Evolutionary conservation across 1,140 invertebrate species (phyloP), one percentile per base, ranked within the genome.

Genomic region (Littorina saxatilis): DNA sequence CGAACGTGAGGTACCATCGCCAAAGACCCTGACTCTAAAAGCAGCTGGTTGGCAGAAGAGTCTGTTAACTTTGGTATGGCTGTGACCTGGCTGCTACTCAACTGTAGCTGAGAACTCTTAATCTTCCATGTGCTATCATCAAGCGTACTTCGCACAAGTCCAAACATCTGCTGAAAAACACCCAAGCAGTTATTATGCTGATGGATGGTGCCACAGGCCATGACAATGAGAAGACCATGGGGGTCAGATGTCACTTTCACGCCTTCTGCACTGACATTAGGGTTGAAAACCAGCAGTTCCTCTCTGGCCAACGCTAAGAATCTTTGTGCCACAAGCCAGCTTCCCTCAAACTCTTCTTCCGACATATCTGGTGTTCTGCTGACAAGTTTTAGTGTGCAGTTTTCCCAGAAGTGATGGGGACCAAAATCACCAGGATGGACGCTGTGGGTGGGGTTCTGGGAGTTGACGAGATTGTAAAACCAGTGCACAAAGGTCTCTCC

Each of bases 151-250:
- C 93, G 92, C 5, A 94, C 88, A 23, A 95, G 85, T 9, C 93
- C 93, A 90, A 95, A 95, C 27, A 93, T 85, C 85, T 95, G 94
- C 84, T 95, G 94, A 88, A 95, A 95, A n/a, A 94, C 88, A 7
- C 95, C 95, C n/a, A 93, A 87, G 84, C 92, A 93, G 17, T 91
- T 83, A 27, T 91, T 81, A 0, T 88, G 87, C 63, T 89, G 85
- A 86, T 95, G 95, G 35, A 95, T 84, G 0, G 94, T 95, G 11
- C 95, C 95, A 91, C 94, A 95, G 20, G 92, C 93, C 47, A 94
- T 82, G 4, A 95, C 92, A 29, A 94, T 70, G 0, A 95, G 93
- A n/a, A 95, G 88, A 2, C 95, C 95, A 86, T 95, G 94, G 1
- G 92, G 90, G 88, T 95, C 93, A 72, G 93, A 92, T 82, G 91